Evolutionary conservation across 2,113 vertebrate species (phyloP).

Genomic region (Cariama cristata): DNA sequence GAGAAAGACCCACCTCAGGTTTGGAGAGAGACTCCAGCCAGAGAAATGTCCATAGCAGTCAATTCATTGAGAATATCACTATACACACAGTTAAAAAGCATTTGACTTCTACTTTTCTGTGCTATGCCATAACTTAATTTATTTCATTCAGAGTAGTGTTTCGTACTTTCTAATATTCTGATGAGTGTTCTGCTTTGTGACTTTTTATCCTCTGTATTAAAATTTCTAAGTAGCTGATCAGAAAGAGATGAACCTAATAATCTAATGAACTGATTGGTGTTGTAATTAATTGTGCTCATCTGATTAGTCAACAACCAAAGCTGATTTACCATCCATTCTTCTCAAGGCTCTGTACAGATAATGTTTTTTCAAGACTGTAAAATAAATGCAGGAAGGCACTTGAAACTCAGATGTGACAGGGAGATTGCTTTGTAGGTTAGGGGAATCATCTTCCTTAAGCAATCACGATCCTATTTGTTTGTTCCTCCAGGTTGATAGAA

Average conservation of each 20-base stretch:
- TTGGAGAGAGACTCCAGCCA: neutral
- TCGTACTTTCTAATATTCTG: neutral
- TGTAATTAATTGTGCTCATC: conserved; percentile 48
- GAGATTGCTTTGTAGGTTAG: conserved; percentile 16
- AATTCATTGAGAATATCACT: neutral
- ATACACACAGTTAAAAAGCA: neutral
- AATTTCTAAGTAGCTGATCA: conserved; percentile 34
- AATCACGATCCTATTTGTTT: neutral
- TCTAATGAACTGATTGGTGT: conserved; percentile 31
- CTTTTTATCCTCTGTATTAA: conserved; percentile 18
- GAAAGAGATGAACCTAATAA: conserved; percentile 40
- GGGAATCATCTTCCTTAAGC: neutral
- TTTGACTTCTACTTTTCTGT: neutral
- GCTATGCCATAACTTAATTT: neutral
- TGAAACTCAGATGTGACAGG: neutral
- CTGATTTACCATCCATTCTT: conserved; percentile 23
- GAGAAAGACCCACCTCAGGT: neutral
- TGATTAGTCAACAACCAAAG: conserved; percentile 48
- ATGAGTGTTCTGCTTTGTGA: neutral
- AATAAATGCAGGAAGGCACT: neutral
- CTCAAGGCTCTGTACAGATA: neutral
- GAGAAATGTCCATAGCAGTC: neutral
- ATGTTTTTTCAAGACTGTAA: neutral
- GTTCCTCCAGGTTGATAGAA: neutral
- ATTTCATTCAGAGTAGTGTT: neutral